Percentiles rank a stretch among this genome's conserved stretches.
These are phyloP conservation scores for Drosophila monieri DNA, from an alignment of 2,888 invertebrate genomes.

Conservation along the genomic window DNA sequence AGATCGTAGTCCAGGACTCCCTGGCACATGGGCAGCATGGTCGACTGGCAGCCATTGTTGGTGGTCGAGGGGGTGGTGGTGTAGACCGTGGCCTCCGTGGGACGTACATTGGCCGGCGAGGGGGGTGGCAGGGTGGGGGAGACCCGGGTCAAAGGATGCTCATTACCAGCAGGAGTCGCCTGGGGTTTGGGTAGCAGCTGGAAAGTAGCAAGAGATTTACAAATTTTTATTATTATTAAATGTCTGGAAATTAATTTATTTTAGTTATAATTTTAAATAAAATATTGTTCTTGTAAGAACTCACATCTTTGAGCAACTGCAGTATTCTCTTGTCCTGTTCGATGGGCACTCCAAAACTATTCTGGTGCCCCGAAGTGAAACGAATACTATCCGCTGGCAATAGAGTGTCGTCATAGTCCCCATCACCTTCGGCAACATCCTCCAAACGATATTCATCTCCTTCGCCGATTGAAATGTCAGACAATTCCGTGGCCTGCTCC, in stretches of 20 bases:
- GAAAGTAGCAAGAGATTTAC: not conserved
- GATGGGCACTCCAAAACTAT: slow-evolving; percentile 87
- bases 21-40: slow-evolving; percentile 85
- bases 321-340: slow-evolving; percentile 86
- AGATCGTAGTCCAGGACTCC: slow-evolving; percentile 88
- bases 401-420: slow-evolving; percentile 68
- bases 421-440: slow-evolving; percentile 35
- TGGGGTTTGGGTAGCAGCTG: slow-evolving; percentile 59
- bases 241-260: not conserved
- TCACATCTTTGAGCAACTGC: slow-evolving; percentile 80
- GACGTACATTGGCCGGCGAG: slow-evolving; percentile 65
- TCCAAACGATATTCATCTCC: slow-evolving; percentile 20
- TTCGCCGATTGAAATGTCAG: slow-evolving; percentile 36
- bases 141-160: slow-evolving; percentile 81
- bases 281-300: slow-evolving; percentile 27
- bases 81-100: slow-evolving; percentile 69
- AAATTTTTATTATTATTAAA: not conserved
- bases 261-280: not conserved
- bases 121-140: slow-evolving; percentile 87
- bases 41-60: slow-evolving; percentile 81
- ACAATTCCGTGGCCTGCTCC: slow-evolving; percentile 41
- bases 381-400: slow-evolving; percentile 74
- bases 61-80: slow-evolving; percentile 54
- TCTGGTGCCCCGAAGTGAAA: slow-evolving; percentile 87
- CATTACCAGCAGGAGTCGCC: slow-evolving; percentile 57